Base-by-base conservation (phyloP, 1,140 invertebrate genomes). In the Caenorhabditis briggsae region DNA sequence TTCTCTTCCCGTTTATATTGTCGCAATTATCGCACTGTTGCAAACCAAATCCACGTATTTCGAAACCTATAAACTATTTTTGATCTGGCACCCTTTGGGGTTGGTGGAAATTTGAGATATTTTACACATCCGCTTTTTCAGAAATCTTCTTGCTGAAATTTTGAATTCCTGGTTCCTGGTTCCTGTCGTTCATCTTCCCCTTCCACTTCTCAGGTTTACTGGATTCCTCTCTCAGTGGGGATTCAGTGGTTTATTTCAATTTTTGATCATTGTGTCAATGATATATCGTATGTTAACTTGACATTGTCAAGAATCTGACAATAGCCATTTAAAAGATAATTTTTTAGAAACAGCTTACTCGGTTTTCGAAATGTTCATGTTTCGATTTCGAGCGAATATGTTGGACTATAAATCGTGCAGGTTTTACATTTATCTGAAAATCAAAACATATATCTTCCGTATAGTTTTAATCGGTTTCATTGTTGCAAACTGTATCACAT, bases 351-450 rank as follows among this genome's bases (percentile, higher is more conserved):
- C 64, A 7, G 64, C 64, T 3, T 70, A 70, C 41, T 70, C 64
- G 7, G 64, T 70, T 43, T 46, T 70, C 16, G 64, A 70, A 70
- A 70, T 70, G 64, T 70, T 70, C 16, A 43, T 70, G 64, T 70
- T 70, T 16, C 64, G 64, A 18, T 46, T 70, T 46, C 64, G 64
- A 43, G 64, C 64, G 1, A 70, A 33, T 70, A 5, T 70, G 1
- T 18, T 70, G 9, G 18, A 70, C 8, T 70, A 70, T 46, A 70
- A 70, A 70, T 43, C 64, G 3, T 43, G 11, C 3, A 7, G 5
- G 2, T 70, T 70, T 18, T 70, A 70, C 23, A 14, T 43, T 5
- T 70, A 70, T n/a, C 18, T 70, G 16, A 70, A 18, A 70, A n/a
- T 46, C 41, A 46, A 70, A 6, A 46, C 41, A 43, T 70, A 70